Percentiles rank a stretch among this genome's conserved stretches.
Conservation (phyloP, 2,888 invertebrate genomes). For the Hydriomena furcata region DNA sequence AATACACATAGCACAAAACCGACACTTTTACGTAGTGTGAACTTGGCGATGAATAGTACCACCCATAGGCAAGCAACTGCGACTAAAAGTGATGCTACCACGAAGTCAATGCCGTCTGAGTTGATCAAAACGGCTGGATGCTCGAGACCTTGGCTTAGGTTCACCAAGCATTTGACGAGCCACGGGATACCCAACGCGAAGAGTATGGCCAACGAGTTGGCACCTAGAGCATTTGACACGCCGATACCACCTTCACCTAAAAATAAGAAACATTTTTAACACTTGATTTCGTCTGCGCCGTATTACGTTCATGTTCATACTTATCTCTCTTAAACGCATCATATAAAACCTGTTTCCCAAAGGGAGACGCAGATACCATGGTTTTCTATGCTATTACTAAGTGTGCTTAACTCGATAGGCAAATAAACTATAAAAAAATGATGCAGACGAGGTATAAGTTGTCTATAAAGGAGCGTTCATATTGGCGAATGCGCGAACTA, state of each 20-base stretch:
- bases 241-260: slow-evolving; percentile 93
- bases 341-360: too few relatives aligned
- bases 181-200: slow-evolving; percentile 93
- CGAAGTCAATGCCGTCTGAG: slow-evolving; percentile 92
- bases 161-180: slow-evolving; percentile 88
- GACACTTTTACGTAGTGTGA: slow-evolving; percentile 86
- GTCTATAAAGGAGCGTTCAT: too few relatives aligned
- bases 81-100: slow-evolving; percentile 89
- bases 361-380: too few relatives aligned
- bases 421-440: too few relatives aligned
- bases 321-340: too few relatives aligned
- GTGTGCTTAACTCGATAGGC: too few relatives aligned
- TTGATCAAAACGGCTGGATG: slow-evolving; percentile 85
- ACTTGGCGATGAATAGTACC: slow-evolving; percentile 87
- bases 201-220: slow-evolving; percentile 92
- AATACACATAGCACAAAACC: slow-evolving; percentile 86
- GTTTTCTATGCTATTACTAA: too few relatives aligned
- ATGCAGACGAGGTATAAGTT: too few relatives aligned
- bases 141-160: slow-evolving; percentile 72
- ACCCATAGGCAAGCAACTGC: slow-evolving; percentile 89
- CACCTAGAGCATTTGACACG: slow-evolving; percentile 93
- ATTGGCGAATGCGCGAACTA: too few relatives aligned
- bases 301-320: background rate
- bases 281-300: too few relatives aligned
- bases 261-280: slow-evolving; percentile 38